A percentile compares a stretch with the other conserved stretches of the same genome.
Evolutionary conservation across 2,888 invertebrate species (phyloP).

Genomic region (Frankliniella intonsa): DNA sequence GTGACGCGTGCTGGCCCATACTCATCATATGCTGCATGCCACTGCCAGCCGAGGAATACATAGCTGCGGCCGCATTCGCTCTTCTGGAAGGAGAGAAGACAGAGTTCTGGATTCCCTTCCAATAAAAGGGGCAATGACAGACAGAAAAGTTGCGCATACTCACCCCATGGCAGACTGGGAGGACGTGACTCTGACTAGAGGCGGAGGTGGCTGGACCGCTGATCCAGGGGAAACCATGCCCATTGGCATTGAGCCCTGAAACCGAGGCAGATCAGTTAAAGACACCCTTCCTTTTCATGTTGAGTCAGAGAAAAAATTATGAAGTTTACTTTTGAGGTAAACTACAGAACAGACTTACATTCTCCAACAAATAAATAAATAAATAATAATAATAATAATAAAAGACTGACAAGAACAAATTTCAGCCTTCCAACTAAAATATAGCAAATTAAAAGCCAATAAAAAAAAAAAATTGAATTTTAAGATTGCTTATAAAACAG

Average conservation of each 20-base stretch:
- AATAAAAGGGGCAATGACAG: slow-evolving; percentile 36
- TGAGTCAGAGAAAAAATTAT: slow-evolving; percentile 40
- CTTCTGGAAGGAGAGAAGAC: neutral
- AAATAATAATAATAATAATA: neutral
- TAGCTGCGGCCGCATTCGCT: slow-evolving; percentile 44
- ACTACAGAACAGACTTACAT: neutral
- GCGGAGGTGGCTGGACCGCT: slow-evolving; percentile 47
- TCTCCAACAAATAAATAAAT: neutral
- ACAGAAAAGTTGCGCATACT: slow-evolving; percentile 36
- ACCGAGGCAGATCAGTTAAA: neutral
- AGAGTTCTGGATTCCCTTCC: too few species aligned
- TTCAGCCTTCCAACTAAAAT: too few species aligned
- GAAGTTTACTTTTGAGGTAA: neutral
- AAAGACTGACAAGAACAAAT: too few species aligned
- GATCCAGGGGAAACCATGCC: slow-evolving; percentile 30
- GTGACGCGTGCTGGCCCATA: slow-evolving; percentile 38
- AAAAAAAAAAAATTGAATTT: too few species aligned
- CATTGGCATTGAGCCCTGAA: slow-evolving; percentile 36
- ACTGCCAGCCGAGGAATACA: slow-evolving; percentile 46
- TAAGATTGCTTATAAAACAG: too few species aligned
- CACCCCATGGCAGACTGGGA: slow-evolving; percentile 49
- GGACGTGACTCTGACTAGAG: slow-evolving; percentile 52
- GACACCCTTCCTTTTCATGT: slow-evolving; percentile 35
- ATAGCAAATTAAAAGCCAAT: too few species aligned
- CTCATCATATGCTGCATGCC: slow-evolving; percentile 50